Evolutionary conservation across 2,113 vertebrate species (phyloP).

Genomic region (Gulo gulo): DNA sequence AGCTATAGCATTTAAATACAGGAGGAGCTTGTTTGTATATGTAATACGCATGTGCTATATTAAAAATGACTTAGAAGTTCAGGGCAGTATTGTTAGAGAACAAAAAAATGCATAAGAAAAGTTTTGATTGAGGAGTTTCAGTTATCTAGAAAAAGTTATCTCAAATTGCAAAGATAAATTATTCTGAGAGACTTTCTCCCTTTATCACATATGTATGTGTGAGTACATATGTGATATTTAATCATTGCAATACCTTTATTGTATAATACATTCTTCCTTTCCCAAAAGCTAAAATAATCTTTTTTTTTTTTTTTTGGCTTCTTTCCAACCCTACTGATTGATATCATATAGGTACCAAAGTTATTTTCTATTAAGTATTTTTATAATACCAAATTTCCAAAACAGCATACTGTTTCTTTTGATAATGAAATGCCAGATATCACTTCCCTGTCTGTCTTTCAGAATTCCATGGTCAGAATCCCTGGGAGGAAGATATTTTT

Average conservation of each 20-base stretch:
- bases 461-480: background rate
- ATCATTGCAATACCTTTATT: background rate
- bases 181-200: background rate
- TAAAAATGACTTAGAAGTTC: background rate
- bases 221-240: background rate
- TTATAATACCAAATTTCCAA: background rate
- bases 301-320: background rate
- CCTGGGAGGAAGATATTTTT: background rate
- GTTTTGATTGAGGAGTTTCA: background rate
- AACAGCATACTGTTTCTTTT: background rate
- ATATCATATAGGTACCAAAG: background rate
- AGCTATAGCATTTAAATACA: background rate
- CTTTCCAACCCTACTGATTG: background rate
- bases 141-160: background rate
- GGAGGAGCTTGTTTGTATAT: background rate
- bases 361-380: background rate
- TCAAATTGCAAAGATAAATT: background rate
- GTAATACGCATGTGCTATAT: background rate
- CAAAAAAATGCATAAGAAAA: background rate
- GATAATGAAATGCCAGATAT: background rate
- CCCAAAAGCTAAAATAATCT: background rate
- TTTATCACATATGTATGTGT: background rate
- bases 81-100: background rate
- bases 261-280: background rate
- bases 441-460: background rate